Conservation (phyloP, 2,888 invertebrate species). For the Axea sp. region DNA sequence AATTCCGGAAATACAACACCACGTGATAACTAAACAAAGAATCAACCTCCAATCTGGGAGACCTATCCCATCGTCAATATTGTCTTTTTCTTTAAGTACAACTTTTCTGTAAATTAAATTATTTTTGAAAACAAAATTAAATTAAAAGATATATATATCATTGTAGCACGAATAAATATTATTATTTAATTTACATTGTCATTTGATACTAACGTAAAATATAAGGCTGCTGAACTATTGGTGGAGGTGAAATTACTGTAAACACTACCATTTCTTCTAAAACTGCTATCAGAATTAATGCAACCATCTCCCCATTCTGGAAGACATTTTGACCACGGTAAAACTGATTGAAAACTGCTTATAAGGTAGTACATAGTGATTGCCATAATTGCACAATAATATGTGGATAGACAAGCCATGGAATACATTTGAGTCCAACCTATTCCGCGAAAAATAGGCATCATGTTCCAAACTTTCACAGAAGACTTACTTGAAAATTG, state of each 20-base stretch:
- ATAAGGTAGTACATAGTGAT: conserved; percentile 79
- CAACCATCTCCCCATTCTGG: conserved; percentile 71
- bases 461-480: conserved; percentile 86
- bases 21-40: conserved; percentile 81
- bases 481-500: conserved; percentile 91
- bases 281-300: conserved; percentile 63
- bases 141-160: too few relatives aligned
- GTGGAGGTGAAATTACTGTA: conserved; percentile 7
- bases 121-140: too few relatives aligned
- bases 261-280: conserved; percentile 15
- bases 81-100: conserved; percentile 80
- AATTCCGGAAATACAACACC: conserved; percentile 81
- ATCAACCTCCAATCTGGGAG: conserved; percentile 81
- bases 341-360: conserved; percentile 75
- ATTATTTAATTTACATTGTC: too few relatives aligned
- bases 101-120: conserved; percentile 76
- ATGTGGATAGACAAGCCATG: conserved; percentile 78
- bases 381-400: conserved; percentile 80
- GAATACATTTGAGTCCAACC: conserved; percentile 80
- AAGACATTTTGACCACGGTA: conserved; percentile 79
- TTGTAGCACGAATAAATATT: too few relatives aligned
- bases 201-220: conserved; percentile 72
- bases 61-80: conserved; percentile 81
- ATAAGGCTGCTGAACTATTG: conserved; percentile 26
- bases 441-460: conserved; percentile 86